phyloP scores from a whole-genome alignment of 2,113 vertebrate species.

The Dermatemys mawii region DNA sequence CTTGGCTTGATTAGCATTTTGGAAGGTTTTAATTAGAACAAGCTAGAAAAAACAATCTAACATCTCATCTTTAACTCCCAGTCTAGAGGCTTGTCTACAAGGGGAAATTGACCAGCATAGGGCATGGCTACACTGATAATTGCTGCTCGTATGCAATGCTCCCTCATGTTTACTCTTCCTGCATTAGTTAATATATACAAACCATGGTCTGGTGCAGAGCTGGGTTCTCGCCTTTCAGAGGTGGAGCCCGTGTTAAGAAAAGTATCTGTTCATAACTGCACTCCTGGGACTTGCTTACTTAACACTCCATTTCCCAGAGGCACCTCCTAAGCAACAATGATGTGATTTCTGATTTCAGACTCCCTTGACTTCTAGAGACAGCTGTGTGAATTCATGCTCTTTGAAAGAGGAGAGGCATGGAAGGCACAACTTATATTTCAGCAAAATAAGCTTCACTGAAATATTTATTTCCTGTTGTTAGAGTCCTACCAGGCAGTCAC shows the following conservation, averaged over 20 bases:
- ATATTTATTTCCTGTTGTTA: background rate
- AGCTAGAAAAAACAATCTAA: background rate
- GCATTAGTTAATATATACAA: background rate
- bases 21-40: background rate
- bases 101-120: background rate
- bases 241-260: background rate
- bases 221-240: background rate
- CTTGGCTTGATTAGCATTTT: background rate
- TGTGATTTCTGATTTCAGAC: accelerated
- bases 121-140: too few relatives aligned
- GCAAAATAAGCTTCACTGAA: background rate
- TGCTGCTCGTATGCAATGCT: background rate
- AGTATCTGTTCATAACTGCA: background rate
- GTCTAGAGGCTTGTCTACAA: background rate
- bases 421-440: background rate
- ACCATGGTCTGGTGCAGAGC: background rate
- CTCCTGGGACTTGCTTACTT: background rate
- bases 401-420: background rate
- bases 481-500: background rate
- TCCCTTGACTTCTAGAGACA: background rate
- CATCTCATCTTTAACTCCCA: background rate
- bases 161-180: background rate
- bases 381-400: background rate
- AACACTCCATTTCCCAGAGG: background rate
- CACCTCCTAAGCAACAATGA: background rate